phyloP scores from a whole-genome alignment of 2,113 vertebrate species.

The Hydrolagus affinis region DNA sequence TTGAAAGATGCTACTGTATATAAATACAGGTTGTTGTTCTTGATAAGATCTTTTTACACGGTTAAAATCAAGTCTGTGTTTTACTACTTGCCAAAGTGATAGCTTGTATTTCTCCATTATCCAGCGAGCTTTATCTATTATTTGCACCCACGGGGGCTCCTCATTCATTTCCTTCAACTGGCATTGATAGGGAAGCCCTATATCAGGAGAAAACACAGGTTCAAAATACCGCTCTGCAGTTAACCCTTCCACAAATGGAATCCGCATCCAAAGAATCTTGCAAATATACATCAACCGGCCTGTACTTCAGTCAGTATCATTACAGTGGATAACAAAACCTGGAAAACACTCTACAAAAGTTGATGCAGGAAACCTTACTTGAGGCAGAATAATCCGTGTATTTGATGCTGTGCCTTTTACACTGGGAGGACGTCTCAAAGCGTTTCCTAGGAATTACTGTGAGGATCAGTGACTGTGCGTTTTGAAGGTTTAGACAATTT shows the following conservation, averaged over 20 bases:
- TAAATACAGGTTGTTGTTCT: no score
- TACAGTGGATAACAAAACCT: no score
- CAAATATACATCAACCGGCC: background rate
- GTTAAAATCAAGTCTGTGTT: background rate
- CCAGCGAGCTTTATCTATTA: conserved; percentile 84
- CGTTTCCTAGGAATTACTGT: no score
- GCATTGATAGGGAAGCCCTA: conserved; percentile 91
- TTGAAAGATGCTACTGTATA: no score
- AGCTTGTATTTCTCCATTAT: conserved; percentile 82
- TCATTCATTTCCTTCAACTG: conserved; percentile 72
- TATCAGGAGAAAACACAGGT: conserved; percentile 16
- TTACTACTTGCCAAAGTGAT: conserved; percentile 61
- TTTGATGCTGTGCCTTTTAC: no score
- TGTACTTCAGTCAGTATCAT: no score
- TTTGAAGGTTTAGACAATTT: no score
- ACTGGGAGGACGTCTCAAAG: no score
- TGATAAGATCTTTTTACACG: no score
- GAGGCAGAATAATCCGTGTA: no score
- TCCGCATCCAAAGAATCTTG: background rate
- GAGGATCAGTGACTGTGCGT: no score
- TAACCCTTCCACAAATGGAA: background rate
- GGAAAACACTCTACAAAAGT: background rate
- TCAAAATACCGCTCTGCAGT: background rate
- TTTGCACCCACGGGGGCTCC: conserved; percentile 75
- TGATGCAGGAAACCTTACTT: background rate